phyloP scores from a whole-genome alignment of 2,797 vertebrate genomes.

The Phataginus tetradactyla region DNA sequence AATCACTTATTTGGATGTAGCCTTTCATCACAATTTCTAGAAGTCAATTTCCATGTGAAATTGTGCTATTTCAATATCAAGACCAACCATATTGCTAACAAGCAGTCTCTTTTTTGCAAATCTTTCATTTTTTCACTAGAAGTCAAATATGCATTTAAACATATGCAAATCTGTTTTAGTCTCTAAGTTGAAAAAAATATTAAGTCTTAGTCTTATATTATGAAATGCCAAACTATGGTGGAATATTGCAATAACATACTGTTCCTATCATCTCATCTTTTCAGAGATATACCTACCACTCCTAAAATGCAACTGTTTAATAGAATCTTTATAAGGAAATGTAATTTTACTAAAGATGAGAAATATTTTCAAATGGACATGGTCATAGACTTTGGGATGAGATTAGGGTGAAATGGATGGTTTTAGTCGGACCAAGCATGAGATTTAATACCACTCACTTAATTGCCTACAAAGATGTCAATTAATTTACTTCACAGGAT shows the following conservation, averaged over 20 bases:
- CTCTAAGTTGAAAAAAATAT: not conserved
- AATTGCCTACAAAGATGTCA: slow-evolving; percentile 27
- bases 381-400: not conserved
- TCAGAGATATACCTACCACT: not conserved
- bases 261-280: not conserved
- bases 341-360: slow-evolving; percentile 1
- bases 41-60: slow-evolving; percentile 8
- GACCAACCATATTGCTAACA: not conserved
- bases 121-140: not conserved
- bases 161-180: not conserved
- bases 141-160: not conserved
- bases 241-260: not conserved
- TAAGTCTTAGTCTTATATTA: not conserved
- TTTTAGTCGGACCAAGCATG: slow-evolving; percentile 20
- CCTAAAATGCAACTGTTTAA: not conserved
- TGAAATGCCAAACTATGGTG: not conserved
- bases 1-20: not conserved
- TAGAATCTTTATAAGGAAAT: not conserved
- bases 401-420: not conserved
- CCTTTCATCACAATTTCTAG: not conserved
- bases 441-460: slow-evolving; percentile 22
- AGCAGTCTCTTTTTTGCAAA: not conserved
- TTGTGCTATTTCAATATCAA: slow-evolving; percentile 4
- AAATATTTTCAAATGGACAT: not conserved
- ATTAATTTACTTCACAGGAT: slow-evolving; percentile 16